Base-by-base conservation (phyloP, 2,113 vertebrate species). In the Cephalophus harveyi region DNA sequence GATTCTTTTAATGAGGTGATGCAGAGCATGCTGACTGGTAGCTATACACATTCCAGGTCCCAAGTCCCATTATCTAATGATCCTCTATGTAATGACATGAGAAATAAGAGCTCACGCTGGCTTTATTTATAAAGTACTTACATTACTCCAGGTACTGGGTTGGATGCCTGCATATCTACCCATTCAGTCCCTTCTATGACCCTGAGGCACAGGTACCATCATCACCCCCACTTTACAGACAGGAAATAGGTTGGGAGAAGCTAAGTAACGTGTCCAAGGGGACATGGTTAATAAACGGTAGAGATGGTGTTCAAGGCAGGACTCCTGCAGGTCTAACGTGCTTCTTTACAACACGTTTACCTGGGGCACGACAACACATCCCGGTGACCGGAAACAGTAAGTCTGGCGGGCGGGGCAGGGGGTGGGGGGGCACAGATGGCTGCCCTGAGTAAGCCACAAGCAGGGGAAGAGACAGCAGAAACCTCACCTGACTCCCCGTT, bases 51-150 rank as follows among this genome's bases (percentile, higher is more conserved):
- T n/a, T 76, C 91, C 52, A 27, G 71, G 59, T 46, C 46, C 36
- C 46, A 91, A 91, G 95, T 74, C 96, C 89, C 84, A 88, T 23
- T 76, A 76, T 25, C 71, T 76, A 76, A 76, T 27, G 40, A 95
- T 67, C 96, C 90, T 87, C 89, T 84, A 93, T 5, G 76, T 46
- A 71, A 33, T 9, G 92, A 78, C 94, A 95, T 13, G 2, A 10
- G 96, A 87, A 97, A 83, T 48, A 97, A 95, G 83, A 96, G 95
- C 90, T 98, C 95, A 85, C 46, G 50, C 59, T 96, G 79, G 81
- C 78, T 91, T 85, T 43, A 40, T 33, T 27, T 40, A 30, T 50
- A 57, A 64, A 79, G 76, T 33, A 46, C 64, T 86, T 21, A 33
- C 21, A 14, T 14, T 36, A 3, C 3, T 54, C 46, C 46, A 21